Evolutionary conservation across 2,113 vertebrate genomes (phyloP).

Genomic region (Phalacrocorax carbo): DNA sequence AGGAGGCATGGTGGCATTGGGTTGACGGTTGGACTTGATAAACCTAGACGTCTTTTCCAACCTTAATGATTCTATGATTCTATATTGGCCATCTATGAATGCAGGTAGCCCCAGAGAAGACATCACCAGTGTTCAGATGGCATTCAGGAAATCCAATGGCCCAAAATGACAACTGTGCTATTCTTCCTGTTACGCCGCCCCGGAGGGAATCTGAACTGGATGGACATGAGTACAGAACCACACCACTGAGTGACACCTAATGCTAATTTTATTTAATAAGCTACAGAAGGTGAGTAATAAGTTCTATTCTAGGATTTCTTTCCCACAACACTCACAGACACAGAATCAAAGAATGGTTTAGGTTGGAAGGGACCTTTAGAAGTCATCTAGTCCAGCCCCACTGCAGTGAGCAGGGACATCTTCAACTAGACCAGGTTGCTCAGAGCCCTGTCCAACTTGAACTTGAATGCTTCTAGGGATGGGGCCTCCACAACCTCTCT

Average conservation of each 20-base stretch:
- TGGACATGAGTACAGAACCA: not conserved
- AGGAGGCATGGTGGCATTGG: too few species aligned
- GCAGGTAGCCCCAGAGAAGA: not conserved
- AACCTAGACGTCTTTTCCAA: too few species aligned
- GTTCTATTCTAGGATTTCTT: not conserved
- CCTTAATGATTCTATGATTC: too few species aligned
- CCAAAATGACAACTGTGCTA: not conserved
- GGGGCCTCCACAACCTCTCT: too few species aligned
- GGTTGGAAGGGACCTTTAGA: too few species aligned
- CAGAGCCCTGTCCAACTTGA: too few species aligned
- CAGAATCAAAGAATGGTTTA: too few species aligned
- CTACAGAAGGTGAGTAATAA: not conserved
- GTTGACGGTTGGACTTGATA: too few species aligned
- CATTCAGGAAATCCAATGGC: not conserved
- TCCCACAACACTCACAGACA: not conserved
- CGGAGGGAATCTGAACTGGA: not conserved
- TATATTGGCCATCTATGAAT: not conserved
- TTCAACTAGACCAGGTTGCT: too few species aligned
- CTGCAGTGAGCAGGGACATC: too few species aligned
- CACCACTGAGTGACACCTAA: not conserved
- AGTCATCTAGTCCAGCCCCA: too few species aligned
- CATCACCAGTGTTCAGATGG: rapidly evolving
- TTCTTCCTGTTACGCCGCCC: not conserved
- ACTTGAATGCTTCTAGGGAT: too few species aligned
- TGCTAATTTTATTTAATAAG: not conserved